Evolutionary conservation across 92 coral and sea anemone genomes (phyloP), one percentile per base, ranked within the genome.

Genomic region (Epizoanthus scotinus): DNA sequence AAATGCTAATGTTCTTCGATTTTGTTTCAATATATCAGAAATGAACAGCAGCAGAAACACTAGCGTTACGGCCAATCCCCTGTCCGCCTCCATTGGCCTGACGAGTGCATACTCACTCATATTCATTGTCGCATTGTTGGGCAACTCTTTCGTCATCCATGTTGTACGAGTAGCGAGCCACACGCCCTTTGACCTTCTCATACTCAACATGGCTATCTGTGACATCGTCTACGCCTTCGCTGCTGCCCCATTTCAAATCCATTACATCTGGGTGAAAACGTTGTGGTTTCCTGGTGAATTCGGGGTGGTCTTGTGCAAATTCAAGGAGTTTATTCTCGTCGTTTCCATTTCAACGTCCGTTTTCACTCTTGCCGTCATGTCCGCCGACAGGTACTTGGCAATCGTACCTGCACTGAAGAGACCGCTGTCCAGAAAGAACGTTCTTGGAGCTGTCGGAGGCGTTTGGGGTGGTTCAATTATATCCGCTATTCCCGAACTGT

Each of bases 211-310:
- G 67, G 81, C 81, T 19, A 67, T 15, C 14, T 75, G 81, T 36
- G 81, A 75, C 81, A 59, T 75, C 57, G 31, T 75, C 57, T 75
- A 75, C 53, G 81, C 67, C 40, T 75, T 75, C 25, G 81, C 69
- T 36, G 81, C 81, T 21, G 81, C 55, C 20, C 81, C 81, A 22
- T 75, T 75, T 4, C 22, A 14, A 3, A 59, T 75, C 40, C 68
- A 75, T 34, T 75, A 38, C 22, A 58, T 75, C 67, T 75, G 81
- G 81, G 57, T 19, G 21, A 17, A 20, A 19, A 1, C 22, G 14
- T 56, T 75, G 42, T 75, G 81, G 81, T 57, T 75, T 54, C 29
- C 29, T 54, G 81, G 81, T 22, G 81, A 50, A 55, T 57, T 75
- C 18, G 81, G 81, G 5, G 81, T 57, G 36, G 59, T 75, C 42